These are phyloP conservation scores for Amblyopsis hoosieri DNA, from an alignment of 2,797 vertebrate species.

Conservation along the genomic window DNA sequence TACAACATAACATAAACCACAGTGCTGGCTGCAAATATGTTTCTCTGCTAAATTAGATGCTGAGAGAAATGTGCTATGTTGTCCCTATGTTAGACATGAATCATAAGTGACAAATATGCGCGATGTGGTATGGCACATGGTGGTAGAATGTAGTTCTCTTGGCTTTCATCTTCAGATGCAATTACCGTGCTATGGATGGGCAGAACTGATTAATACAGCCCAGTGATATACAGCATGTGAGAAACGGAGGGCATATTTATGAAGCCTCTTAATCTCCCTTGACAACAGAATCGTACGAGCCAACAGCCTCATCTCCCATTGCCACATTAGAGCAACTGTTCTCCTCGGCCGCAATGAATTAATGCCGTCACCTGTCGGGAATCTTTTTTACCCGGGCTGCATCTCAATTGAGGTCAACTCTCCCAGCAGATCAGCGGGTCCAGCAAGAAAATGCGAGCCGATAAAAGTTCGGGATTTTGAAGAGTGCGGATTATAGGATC, in stretches of 20 bases:
- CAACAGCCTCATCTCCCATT: conserved; percentile 61
- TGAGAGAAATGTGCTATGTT: not conserved
- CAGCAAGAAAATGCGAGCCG: conserved; percentile 60
- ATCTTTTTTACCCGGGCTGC: conserved; percentile 60
- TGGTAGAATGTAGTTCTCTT: conserved; percentile 54
- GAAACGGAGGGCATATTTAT: conserved; percentile 66
- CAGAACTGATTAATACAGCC: conserved; percentile 62
- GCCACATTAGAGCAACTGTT: conserved; percentile 60
- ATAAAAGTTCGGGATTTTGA: conserved; percentile 70
- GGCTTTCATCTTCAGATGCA: conserved; percentile 65
- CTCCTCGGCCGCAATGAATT: conserved; percentile 47
- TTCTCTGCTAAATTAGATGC: not conserved
- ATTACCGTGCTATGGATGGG: conserved; percentile 54
- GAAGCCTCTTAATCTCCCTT: conserved; percentile 73
- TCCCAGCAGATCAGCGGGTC: conserved; percentile 71
- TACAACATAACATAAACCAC: too few relatives aligned
- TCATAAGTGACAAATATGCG: conserved; percentile 47
- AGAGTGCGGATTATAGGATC: conserved; percentile 76
- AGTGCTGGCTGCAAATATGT: not conserved
- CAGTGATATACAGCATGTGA: conserved; percentile 50
- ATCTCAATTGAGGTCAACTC: conserved; percentile 70
- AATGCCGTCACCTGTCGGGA: conserved; percentile 70
- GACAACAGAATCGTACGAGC: conserved; percentile 60
- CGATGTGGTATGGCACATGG: conserved; percentile 46
- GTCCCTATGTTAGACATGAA: conserved; percentile 52